Evolutionary conservation across 2,113 vertebrate species (phyloP).

Genomic region (Miniopterus natalensis): DNA sequence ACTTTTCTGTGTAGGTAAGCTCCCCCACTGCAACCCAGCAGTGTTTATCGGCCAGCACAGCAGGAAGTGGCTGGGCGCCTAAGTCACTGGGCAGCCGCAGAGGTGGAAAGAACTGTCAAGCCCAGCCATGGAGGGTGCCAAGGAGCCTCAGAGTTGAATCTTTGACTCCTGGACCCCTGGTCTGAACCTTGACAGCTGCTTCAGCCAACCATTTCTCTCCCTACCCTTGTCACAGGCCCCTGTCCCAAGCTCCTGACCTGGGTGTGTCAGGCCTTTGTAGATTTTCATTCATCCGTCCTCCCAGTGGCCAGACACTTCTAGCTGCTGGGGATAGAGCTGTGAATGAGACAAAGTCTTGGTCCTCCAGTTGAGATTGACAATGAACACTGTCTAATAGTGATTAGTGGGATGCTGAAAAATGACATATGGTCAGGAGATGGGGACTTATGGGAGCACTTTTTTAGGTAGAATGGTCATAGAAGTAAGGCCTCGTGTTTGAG

Average conservation of each 20-base stretch:
- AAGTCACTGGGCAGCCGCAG: neutral
- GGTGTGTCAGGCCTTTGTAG: neutral
- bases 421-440: neutral
- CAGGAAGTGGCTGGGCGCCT: conserved; percentile 53
- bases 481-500: neutral
- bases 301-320: neutral
- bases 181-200: neutral
- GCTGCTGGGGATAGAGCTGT: neutral
- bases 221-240: neutral
- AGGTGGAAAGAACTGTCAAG: conserved; percentile 27
- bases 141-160: neutral
- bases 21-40: neutral
- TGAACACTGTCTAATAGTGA: neutral
- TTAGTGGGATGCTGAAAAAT: neutral
- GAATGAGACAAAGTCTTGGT: neutral
- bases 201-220: neutral
- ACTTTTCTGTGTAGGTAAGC: neutral
- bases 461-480: neutral
- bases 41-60: conserved; percentile 27
- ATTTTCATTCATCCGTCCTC: neutral
- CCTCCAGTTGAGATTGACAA: neutral
- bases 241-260: neutral
- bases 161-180: neutral
- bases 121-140: neutral
- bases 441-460: neutral